Evolutionary conservation across 2,888 invertebrate genomes (phyloP), one percentile per base, ranked within the genome.

Genomic region (Dynastes tityus): DNA sequence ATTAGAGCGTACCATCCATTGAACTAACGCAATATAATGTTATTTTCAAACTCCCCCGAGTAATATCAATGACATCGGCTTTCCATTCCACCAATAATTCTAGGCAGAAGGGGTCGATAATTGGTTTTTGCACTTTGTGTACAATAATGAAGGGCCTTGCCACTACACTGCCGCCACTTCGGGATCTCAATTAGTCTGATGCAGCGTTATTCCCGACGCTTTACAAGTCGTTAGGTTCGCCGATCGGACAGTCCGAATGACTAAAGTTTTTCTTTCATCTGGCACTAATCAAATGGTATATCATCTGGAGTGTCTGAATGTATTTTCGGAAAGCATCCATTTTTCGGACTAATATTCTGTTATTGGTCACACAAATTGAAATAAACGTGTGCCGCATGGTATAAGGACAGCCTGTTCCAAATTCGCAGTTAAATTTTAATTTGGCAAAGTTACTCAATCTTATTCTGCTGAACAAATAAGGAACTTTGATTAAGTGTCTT

Each of bases 51-150:
- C 71, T 84, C 84, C 85, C 84, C 83, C 82, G 81, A 81, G 84
- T 83, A 83, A 84, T 85, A 85, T 84, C 84, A 84, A 83, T 84
- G 84, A 85, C 84, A 84, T 83, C 84, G 81, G 82, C 82, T 85
- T 84, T 85, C 85, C 84, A 85, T 84, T 85, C 76, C 79, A 71
- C 78, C 79, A 77, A 78, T 75, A 78, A 78, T 75, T 74, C 58
- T 65, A n/a, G 49, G 32, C 49, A 22, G 73, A 16, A 61, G 75
- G 78, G 74, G 79, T 64, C 78, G 79, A 79, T 82, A 80, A 82
- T 81, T 82, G 81, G 78, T 80, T 82, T 82, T 82, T 82, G 81
- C 81, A 82, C 82, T 80, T 80, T 73, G 58, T 65, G 73, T 63
- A 32, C 73, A 49, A 70, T 49, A 78, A 78, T 78, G 73, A 73